Evolutionary conservation across 2,888 invertebrate species (phyloP).

Genomic region (Tanypteryx hageni): DNA sequence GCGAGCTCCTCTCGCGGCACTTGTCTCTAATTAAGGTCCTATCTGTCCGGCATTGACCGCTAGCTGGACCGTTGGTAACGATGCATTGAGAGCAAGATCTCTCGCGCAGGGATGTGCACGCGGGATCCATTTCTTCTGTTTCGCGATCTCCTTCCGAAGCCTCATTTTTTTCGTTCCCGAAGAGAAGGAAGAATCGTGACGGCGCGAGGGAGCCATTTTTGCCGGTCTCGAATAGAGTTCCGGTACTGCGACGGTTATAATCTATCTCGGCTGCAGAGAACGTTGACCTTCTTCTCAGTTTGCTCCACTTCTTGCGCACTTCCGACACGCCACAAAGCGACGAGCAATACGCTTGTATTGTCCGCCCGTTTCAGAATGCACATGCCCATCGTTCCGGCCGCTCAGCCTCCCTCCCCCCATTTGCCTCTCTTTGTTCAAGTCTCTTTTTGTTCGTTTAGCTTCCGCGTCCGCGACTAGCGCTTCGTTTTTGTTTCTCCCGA

Average conservation of each 20-base stretch:
- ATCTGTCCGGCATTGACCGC: too few relatives aligned
- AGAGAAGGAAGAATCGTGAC: neutral
- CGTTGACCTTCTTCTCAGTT: conserved; percentile 20
- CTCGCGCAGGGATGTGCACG: neutral
- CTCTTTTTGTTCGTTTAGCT: neutral
- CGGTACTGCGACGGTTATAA: neutral
- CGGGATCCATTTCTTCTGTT: neutral
- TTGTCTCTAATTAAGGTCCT: too few relatives aligned
- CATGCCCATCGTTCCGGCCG: conserved; percentile 2
- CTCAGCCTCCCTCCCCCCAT: neutral
- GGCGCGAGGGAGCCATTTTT: neutral
- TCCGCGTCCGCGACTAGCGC: neutral
- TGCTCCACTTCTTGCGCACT: conserved; percentile 28
- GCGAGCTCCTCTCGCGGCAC: too few relatives aligned
- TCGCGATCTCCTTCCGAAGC: neutral
- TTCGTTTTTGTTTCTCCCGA: neutral
- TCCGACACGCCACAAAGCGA: neutral
- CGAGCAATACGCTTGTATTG: neutral
- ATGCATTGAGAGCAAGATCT: too few relatives aligned
- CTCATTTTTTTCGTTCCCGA: neutral
- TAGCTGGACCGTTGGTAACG: too few relatives aligned
- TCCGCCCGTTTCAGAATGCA: neutral
- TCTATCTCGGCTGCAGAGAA: neutral
- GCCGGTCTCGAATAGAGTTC: neutral
- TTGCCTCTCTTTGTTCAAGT: neutral